Evolutionary conservation across 2,113 vertebrate genomes (phyloP).

Genomic region (Hoplias malabaricus): DNA sequence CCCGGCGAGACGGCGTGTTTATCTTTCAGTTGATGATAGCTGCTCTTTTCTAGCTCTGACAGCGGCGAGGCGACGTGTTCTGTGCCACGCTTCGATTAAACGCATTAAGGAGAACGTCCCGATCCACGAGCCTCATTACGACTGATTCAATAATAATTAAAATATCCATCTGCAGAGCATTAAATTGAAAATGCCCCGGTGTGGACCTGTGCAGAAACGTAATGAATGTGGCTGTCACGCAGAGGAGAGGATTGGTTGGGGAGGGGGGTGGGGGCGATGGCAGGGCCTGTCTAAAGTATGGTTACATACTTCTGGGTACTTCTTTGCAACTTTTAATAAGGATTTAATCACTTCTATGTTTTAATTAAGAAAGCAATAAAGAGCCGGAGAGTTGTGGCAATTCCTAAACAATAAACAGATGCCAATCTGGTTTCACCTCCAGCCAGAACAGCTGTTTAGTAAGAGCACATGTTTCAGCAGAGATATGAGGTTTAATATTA

Average conservation of each 20-base stretch:
- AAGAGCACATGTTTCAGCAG: no score
- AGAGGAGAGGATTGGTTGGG: slow-evolving; percentile 19
- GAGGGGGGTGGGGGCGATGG: slow-evolving; percentile 8
- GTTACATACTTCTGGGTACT: not conserved
- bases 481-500: no score
- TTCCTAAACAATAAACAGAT: no score
- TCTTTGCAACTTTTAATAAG: not conserved
- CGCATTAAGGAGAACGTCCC: slow-evolving; percentile 48
- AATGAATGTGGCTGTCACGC: slow-evolving; percentile 36
- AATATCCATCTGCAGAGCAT: slow-evolving; percentile 65
- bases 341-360: not conserved
- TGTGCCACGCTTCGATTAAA: slow-evolving; percentile 60
- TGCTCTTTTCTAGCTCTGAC: slow-evolving; percentile 27
- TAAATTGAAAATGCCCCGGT: slow-evolving; percentile 68
- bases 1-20: slow-evolving; percentile 12
- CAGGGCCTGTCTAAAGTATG: slow-evolving; percentile 16
- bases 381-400: no score
- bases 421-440: no score
- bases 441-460: no score
- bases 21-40: slow-evolving; percentile 24
- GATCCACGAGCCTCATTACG: slow-evolving; percentile 59
- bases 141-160: slow-evolving; percentile 70
- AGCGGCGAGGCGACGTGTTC: slow-evolving; percentile 34
- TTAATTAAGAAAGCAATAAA: no score
- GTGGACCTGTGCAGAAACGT: slow-evolving; percentile 52